These are phyloP conservation scores for Gymnocheta viridis DNA, from an alignment of 2,888 invertebrate genomes.

Conservation along the genomic window DNA sequence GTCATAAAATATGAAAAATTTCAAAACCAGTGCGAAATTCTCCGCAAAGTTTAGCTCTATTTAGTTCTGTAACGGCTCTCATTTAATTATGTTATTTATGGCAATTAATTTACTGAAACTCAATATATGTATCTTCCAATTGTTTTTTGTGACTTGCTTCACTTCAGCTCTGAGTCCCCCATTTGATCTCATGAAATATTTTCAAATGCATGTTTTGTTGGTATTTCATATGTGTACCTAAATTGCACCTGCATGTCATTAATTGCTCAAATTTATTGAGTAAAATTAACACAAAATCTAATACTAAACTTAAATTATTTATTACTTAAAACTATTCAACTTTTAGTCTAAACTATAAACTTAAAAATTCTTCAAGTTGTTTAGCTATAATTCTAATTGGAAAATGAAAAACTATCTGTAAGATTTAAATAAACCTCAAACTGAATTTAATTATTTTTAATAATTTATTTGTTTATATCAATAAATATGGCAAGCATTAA, in stretches of 20 bases:
- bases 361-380: constrained; percentile 15
- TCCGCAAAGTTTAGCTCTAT: too few species aligned
- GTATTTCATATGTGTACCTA: not conserved
- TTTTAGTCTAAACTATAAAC: constrained; percentile 1
- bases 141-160: too few species aligned
- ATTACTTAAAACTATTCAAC: constrained; percentile 31
- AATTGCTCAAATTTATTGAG: not conserved
- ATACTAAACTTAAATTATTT: constrained; percentile 41
- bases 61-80: too few species aligned
- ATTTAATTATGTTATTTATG: too few species aligned
- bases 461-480: not conserved
- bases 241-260: not conserved
- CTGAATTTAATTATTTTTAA: not conserved
- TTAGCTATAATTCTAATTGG: not conserved
- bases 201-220: constrained; percentile 1
- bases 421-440: constrained; percentile 28
- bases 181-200: constrained; percentile 1
- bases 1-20: too few species aligned
- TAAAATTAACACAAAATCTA: constrained; percentile 29
- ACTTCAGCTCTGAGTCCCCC: too few species aligned
- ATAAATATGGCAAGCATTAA: constrained; percentile 42
- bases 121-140: too few species aligned
- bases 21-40: too few species aligned
- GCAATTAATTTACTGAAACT: too few species aligned
- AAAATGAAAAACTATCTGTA: constrained; percentile 5